Evolutionary conservation across 2,113 vertebrate species (phyloP).

Genomic region (Syngnathoides biaculeatus): DNA sequence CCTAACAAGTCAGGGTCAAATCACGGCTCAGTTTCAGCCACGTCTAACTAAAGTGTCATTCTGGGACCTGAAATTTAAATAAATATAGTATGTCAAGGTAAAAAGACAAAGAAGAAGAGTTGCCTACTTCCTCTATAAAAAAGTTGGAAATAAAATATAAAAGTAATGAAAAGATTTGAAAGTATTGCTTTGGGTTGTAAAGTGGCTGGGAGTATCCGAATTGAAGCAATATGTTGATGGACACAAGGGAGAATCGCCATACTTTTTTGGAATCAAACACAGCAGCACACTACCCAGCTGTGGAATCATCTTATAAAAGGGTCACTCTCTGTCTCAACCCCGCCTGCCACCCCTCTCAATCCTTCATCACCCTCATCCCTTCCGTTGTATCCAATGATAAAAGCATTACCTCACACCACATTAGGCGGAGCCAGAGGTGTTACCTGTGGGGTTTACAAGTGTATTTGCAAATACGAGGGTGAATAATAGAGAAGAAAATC

Average conservation of each 20-base stretch:
- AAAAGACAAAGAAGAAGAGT: background rate
- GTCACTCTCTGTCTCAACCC: slow-evolving; percentile 13
- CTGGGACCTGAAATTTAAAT: slow-evolving; percentile 7
- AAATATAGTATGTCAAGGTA: background rate
- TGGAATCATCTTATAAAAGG: slow-evolving; percentile 28
- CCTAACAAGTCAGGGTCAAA: slow-evolving; percentile 35
- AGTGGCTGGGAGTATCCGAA: slow-evolving; percentile 29
- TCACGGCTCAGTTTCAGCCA: slow-evolving; percentile 22
- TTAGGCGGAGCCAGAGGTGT: slow-evolving; percentile 45
- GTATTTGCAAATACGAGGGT: background rate
- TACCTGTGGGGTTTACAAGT: slow-evolving; percentile 46
- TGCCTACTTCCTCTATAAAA: background rate
- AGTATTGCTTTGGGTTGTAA: slow-evolving; percentile 7
- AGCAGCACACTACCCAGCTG: slow-evolving; percentile 59
- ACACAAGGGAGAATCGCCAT: slow-evolving; percentile 33
- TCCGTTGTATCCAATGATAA: slow-evolving; percentile 39
- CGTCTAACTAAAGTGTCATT: slow-evolving; percentile 30
- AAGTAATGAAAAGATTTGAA: slow-evolving; percentile 10
- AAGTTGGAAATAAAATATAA: background rate
- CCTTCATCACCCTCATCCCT: slow-evolving; percentile 26
- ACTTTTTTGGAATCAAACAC: slow-evolving; percentile 46
- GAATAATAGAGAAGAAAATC: slow-evolving; percentile 12
- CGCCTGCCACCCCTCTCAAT: slow-evolving; percentile 9
- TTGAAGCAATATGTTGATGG: slow-evolving; percentile 38
- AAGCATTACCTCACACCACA: slow-evolving; percentile 60